Evolutionary conservation across 2,888 invertebrate genomes (phyloP), one percentile per base, ranked within the genome.

Genomic region (Polia nebulosa): DNA sequence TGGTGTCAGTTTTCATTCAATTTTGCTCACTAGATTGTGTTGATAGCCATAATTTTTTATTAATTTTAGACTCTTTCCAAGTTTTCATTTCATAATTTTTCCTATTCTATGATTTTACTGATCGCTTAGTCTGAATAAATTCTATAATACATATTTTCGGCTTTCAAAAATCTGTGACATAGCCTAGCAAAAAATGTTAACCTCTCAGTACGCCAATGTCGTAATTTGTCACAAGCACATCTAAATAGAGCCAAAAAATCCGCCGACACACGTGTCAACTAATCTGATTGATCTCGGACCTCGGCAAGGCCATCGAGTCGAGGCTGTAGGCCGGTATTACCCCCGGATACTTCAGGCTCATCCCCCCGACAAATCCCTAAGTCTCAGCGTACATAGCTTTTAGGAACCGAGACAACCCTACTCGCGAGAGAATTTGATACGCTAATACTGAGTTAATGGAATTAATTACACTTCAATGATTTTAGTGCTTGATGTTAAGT

Each of bases 281-380:
- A 72, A 72, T 68, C 59, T 55, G 53, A 72, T 76, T 72, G 59
- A 76, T 72, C 39, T 72, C 60, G 20, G 58, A 69, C 25, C 6
- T 41, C 17, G 13, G 27, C 15, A 7, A 36, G 22, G 45, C 29
- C 70, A 49, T 49, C 41, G 47, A 39, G 25, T 52, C 17, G 8
- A 22, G 13, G 27, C 27, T 22, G 27, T 39, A 71, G 41, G 44
- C 34, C 25, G 52, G 55, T 39, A 58, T 51, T 61, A 71, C 39
- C 53, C 32, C 25, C 25, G 72, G 58, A 77, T 72, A 39, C 27
- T 52, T 22, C 1, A n/a, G 58, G 45, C 63, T 75, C 45, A 60
- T 64, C 59, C 56, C 60, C 17, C 15, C 25, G 41, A 29, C 36
- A 77, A 72, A 77, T 56, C 59, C 59, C 22, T 72, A 47, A 72